Base-by-base conservation (phyloP, 1,140 invertebrate species). In the Aphidius ervi region DNA sequence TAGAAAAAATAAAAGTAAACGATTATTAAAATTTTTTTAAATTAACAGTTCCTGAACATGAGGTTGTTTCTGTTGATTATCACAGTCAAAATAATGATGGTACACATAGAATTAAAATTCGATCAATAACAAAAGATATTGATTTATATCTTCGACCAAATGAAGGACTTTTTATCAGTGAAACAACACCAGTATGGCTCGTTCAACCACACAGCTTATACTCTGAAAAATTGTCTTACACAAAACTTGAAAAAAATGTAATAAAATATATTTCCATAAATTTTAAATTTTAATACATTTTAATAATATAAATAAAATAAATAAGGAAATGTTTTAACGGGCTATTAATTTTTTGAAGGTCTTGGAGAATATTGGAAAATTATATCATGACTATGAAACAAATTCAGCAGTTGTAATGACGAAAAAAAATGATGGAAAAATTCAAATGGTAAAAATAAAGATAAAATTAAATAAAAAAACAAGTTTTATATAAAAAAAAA, bases 21-120 rank as follows among this genome's bases (percentile, higher is more conserved):
- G 16, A 16, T 16, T 16, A n/a, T 16, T 1, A 1, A 16, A 16
- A 16, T 0, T 16, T 16, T 16, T 16, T 16, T 7, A 20, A 37
- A 40, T 42, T 56, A 52, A 5, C 47, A 76, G 71, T 72, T 39
- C 74, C 74, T 1, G 52, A 72, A 1, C 71, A 75, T 57, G 68
- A 74, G 49, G 52, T 76, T 5, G 69, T 72, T 3, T 50, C 66
- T 10, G 46, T 74, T 16, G 40, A 48, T 57, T 63, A 23, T 0
- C 46, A 64, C 41, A 41, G 57, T 0, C n/a, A 58, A 46, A 41
- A 56, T 23, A 55, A 58, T 3, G 47, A 56, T 43, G 6, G 48
- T 16, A 57, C 5, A 9, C 48, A 56, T 10, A 60, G 47, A 6
- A 40, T 77, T n/a, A 58, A 68, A 45, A 9, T 75, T 2, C 66